Conservation (phyloP, 2,888 invertebrate species). For the Lasioglossum villosulum region DNA sequence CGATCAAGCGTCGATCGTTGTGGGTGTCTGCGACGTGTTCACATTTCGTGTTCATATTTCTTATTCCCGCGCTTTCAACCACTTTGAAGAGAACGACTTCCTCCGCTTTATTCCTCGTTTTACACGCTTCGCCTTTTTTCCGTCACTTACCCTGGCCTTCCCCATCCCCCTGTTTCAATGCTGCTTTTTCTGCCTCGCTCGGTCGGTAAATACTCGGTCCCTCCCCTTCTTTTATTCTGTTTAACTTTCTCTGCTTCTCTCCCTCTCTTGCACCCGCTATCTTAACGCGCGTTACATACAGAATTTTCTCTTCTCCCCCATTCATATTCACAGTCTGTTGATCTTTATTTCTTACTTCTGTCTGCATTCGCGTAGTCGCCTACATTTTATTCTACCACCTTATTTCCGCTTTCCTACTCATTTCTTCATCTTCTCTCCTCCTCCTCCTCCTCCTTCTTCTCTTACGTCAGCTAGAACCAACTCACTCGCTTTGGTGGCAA, state of each 20-base stretch:
- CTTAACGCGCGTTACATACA: slow-evolving; percentile 15
- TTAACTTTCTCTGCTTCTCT: slow-evolving; percentile 26
- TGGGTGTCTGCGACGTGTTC: neutral
- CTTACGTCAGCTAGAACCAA: neutral
- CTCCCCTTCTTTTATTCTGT: slow-evolving; percentile 22
- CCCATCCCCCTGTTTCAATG: neutral
- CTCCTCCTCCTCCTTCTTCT: neutral
- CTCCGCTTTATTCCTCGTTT: slow-evolving; percentile 28
- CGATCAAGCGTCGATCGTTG: neutral
- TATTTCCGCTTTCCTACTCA: neutral
- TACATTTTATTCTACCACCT: neutral
- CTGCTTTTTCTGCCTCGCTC: slow-evolving; percentile 14
- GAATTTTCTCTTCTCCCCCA: slow-evolving; percentile 8
- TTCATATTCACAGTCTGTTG: slow-evolving; percentile 2
- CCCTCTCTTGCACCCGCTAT: neutral
- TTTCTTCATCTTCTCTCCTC: neutral
- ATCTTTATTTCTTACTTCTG: slow-evolving; percentile 17
- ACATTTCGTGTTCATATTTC: slow-evolving; percentile 33
- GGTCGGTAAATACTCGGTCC: slow-evolving; percentile 29
- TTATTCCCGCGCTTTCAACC: slow-evolving; percentile 34
- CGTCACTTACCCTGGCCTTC: slow-evolving; percentile 13
- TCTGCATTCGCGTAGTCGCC: neutral
- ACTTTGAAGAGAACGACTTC: slow-evolving; percentile 35
- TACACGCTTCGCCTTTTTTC: slow-evolving; percentile 37
- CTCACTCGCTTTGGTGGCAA: neutral